Base-by-base conservation (phyloP, 2,888 invertebrate genomes). In the Drosophila leonis region DNA sequence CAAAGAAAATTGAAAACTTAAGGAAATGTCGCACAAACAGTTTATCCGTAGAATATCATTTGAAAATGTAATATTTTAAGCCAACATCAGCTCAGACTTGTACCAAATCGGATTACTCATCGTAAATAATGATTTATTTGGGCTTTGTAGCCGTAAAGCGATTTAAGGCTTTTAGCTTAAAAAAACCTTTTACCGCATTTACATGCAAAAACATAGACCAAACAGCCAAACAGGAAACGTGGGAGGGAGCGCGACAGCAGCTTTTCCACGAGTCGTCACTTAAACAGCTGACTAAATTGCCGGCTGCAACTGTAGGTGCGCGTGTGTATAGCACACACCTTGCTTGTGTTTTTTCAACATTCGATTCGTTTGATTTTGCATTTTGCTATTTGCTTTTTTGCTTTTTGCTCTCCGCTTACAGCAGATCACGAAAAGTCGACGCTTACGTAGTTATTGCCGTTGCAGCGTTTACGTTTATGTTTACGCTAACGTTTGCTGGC, bases 381-480 rank as follows among this genome's bases (percentile, higher is more conserved):
- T 37, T 31, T 41, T 4, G n/a, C n/a, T n/a, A n/a, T n/a, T n/a
- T n/a, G n/a, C n/a, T 2, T 15, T 15, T 37, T 31, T 37, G 9
- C 62, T 44, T 59, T 48, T n/a, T 51, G 33, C 65, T 75, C 62
- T 69, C 52, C 51, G 49, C 60, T 65, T 63, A 64, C 35, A 29
- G 55, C 29, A 29, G 80, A 78, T 78, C 78, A 39, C 46, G 42
- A 46, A 54, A 39, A 60, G 55, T 42, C 20, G 41, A 33, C 27
- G 61, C 61, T 59, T 18, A 49, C 63, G 48, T 39, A 41, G 49
- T 39, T 56, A 51, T 20, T 44, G 39, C 15, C 51, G 51, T 31
- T 56, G 31, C 42, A 41, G 29, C 65, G 42, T 27, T 24, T 46
- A 57, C 68, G 62, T 54, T 39, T 39, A 12, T 44, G 66, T 41